Evolutionary conservation across 2,797 vertebrate genomes (phyloP).

Genomic region (Caiman crocodilus): DNA sequence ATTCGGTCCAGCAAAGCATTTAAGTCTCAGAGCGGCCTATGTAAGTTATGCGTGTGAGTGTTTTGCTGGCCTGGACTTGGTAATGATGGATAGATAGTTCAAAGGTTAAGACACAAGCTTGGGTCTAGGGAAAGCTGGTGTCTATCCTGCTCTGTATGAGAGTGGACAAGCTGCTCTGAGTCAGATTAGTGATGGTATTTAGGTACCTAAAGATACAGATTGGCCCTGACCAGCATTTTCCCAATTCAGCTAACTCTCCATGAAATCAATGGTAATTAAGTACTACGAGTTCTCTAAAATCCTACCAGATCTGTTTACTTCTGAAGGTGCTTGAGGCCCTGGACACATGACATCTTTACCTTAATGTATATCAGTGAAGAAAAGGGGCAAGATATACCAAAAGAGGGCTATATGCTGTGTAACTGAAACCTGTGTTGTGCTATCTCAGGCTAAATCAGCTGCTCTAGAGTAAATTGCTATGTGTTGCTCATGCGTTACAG

Average conservation of each 20-base stretch:
- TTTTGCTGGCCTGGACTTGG: fast-evolving
- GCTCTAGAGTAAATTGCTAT: too few species aligned
- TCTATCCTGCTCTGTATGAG: neutral
- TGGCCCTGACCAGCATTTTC: neutral
- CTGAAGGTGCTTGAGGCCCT: too few species aligned
- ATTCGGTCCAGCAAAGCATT: neutral
- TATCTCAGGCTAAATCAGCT: too few species aligned
- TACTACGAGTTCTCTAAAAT: neutral
- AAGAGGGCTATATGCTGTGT: too few species aligned
- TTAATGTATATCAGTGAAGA: too few species aligned
- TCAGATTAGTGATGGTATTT: neutral
- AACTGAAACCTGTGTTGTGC: too few species aligned
- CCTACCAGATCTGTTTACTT: neutral
- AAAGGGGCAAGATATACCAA: too few species aligned
- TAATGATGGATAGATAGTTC: neutral
- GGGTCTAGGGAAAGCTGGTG: neutral
- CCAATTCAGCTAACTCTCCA: neutral
- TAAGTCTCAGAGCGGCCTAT: neutral
- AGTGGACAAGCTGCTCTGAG: neutral
- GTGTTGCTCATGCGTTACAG: too few species aligned
- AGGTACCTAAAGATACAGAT: neutral
- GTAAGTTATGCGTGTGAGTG: neutral
- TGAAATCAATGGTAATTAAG: neutral
- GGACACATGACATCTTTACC: too few species aligned
- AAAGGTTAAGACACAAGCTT: neutral